Base-by-base conservation (phyloP, 2,113 vertebrate species). In the Notothenia coriiceps region DNA sequence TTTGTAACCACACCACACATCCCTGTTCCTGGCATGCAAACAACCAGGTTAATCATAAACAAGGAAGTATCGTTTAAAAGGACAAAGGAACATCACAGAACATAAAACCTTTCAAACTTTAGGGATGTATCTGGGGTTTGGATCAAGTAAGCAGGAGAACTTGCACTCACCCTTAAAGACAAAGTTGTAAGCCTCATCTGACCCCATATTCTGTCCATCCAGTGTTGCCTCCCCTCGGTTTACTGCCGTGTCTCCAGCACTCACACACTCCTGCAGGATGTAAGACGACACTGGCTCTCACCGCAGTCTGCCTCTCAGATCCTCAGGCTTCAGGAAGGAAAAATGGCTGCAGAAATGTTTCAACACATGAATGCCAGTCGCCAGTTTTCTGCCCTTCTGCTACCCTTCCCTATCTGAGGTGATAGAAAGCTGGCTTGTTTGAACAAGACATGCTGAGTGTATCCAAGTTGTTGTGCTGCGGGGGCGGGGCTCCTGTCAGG, bases 101-200 rank as follows among this genome's bases (percentile, higher is more conserved):
- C n/a, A 49, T 60, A 0, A 71, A 0, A 8, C 57, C 57, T 47
- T 47, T 54, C 8, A 20, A 22, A 40, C 14, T 18, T 18, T 3
- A 43, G 15, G 35, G 25, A 59, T 18, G 8, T 6, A n/a, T 6
- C 25, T 15, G 12, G 1, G 17, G 57, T 55, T 57, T 3, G 2
- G 33, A 63, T 9, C 11, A 47, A 5, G 3, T 2, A 10, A n/a
- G 17, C n/a, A 47, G 22, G 10, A 74, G 10, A 15, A 46, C 40
- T 14, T 8, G 61, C 22, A 72, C 96, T 95, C 89, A 98, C 98
- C 97, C 93, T 98, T 99, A 89, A 99, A 99, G 87, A 99, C 98
- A 79, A 98, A 98, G 94, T 98, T 98, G 86, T 98, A 99, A 74
- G 97, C 95, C 64, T 97, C 96, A 25, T 95, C 93, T 43, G 89